Percentiles rank a stretch among this genome's conserved stretches.
These are phyloP conservation scores for Eutrigla gurnardus DNA, from an alignment of 2,797 vertebrate species.

Conservation along the genomic window DNA sequence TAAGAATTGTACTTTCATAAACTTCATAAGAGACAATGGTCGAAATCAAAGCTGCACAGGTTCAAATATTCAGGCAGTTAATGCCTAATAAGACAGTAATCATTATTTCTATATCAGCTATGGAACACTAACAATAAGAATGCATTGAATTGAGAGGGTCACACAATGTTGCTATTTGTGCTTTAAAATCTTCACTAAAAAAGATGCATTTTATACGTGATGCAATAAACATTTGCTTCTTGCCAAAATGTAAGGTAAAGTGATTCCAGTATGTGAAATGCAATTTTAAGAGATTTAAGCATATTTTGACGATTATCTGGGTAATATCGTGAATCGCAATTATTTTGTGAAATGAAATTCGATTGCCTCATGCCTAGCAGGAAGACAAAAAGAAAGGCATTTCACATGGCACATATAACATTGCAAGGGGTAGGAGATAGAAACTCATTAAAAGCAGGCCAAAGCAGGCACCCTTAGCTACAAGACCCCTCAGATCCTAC, in stretches of 20 bases:
- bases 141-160: too few species aligned
- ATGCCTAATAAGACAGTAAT: background rate
- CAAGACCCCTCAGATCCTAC: background rate
- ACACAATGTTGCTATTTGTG: too few species aligned
- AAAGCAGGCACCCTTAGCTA: background rate
- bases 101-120: background rate
- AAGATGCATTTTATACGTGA: too few species aligned
- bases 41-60: background rate
- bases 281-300: too few species aligned
- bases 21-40: background rate
- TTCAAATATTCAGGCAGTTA: background rate
- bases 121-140: background rate
- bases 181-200: too few species aligned
- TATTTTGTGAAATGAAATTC: too few species aligned
- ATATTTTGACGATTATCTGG: too few species aligned
- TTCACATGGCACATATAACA: background rate
- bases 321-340: too few species aligned
- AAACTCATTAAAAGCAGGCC: background rate
- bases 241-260: too few species aligned
- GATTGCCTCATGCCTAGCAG: too few species aligned
- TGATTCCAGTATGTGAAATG: too few species aligned
- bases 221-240: too few species aligned
- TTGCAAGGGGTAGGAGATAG: background rate
- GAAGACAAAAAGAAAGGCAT: background rate
- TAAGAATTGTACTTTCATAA: background rate